phyloP scores from a whole-genome alignment of 2,888 invertebrate genomes.

The Brachypalpus laphriformis region DNA sequence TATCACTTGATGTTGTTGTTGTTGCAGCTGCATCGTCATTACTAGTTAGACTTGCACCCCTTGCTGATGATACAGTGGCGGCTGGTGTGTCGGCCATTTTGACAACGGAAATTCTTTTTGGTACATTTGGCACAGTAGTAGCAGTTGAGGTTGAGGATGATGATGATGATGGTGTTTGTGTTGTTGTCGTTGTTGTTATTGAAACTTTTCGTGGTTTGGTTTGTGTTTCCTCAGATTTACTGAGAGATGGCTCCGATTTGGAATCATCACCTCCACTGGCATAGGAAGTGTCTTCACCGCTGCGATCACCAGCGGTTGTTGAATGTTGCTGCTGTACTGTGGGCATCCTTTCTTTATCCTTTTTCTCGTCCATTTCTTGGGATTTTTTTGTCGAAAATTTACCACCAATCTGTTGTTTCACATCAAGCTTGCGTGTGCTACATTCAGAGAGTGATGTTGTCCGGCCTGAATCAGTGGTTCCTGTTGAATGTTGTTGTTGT shows the following conservation, averaged over 20 bases:
- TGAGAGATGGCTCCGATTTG: not conserved
- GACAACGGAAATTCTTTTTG: not conserved
- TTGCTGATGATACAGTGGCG: not conserved
- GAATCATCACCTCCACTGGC: constrained; percentile 37
- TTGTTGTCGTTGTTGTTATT: not conserved
- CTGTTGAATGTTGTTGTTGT: constrained; percentile 19
- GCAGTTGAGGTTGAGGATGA: not conserved
- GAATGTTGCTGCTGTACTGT: constrained; percentile 10
- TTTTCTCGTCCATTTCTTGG: constrained; percentile 53
- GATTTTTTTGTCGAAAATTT: constrained; percentile 28
- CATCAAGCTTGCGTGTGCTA: constrained; percentile 39
- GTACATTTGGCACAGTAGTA: not conserved
- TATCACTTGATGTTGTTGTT: constrained; percentile 71
- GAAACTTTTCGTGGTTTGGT: not conserved
- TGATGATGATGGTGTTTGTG: too few species aligned
- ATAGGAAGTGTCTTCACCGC: constrained; percentile 14
- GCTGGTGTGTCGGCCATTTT: not conserved
- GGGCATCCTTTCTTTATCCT: constrained; percentile 39
- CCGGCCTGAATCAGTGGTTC: not conserved
- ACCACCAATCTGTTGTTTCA: constrained; percentile 15
- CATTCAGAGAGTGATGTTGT: constrained; percentile 18
- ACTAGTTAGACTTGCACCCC: constrained; percentile 64
- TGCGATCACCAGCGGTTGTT: not conserved
- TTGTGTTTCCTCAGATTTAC: not conserved
- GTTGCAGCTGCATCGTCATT: constrained; percentile 75